These are phyloP conservation scores for Oreochromis aureus DNA, from an alignment of 2,113 vertebrate genomes.

Conservation along the genomic window DNA sequence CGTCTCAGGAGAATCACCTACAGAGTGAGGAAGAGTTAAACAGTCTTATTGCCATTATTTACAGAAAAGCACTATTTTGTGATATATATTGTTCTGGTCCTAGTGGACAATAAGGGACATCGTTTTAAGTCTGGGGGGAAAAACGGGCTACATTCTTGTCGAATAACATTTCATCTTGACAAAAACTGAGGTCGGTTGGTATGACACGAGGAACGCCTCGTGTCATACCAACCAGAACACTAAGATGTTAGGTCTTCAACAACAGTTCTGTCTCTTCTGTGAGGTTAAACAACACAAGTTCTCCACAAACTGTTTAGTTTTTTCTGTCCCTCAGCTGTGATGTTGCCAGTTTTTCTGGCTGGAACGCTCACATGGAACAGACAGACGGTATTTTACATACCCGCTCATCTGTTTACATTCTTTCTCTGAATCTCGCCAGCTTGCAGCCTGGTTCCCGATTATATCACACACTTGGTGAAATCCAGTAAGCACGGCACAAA, in stretches of 20 bases:
- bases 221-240: neutral
- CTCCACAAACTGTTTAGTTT: neutral
- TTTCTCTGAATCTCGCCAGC: neutral
- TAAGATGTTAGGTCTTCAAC: neutral
- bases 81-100: neutral
- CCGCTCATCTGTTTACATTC: neutral
- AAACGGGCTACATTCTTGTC: neutral
- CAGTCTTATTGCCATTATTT: neutral
- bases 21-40: too few relatives aligned
- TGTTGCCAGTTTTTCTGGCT: neutral
- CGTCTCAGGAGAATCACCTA: too few relatives aligned
- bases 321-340: neutral
- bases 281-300: neutral
- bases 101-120: neutral
- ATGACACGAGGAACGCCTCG: too few relatives aligned
- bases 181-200: neutral
- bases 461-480: neutral
- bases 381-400: neutral
- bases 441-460: neutral
- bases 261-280: neutral
- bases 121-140: fast-evolving
- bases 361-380: neutral
- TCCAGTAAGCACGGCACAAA: neutral
- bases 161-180: neutral
- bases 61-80: neutral